A percentile compares a stretch with the other conserved stretches of the same genome.
These are phyloP conservation scores for Spea bombifrons DNA, from an alignment of 2,113 vertebrate species.

Conservation along the genomic window DNA sequence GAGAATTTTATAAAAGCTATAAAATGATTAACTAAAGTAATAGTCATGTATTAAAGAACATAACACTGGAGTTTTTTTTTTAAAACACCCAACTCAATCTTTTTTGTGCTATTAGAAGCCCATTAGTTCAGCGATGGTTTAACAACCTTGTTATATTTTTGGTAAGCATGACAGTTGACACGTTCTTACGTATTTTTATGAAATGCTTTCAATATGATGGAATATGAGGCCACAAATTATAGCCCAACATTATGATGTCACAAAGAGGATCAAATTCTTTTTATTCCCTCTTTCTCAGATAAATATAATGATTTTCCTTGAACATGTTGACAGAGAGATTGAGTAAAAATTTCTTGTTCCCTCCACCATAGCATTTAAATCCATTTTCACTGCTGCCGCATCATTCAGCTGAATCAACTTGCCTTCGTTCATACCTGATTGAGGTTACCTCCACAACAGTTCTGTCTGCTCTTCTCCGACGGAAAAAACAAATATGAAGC, in stretches of 20 bases:
- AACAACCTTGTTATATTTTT: conserved; percentile 5
- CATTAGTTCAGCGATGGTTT: neutral
- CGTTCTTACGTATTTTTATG: neutral
- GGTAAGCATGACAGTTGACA: neutral
- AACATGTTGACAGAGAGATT: conserved; percentile 30
- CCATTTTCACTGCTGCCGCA: conserved; percentile 27
- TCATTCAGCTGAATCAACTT: conserved; percentile 2
- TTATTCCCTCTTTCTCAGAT: neutral
- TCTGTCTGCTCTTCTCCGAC: neutral
- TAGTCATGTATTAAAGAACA: too few relatives aligned
- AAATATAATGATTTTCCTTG: conserved; percentile 38
- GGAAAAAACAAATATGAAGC: neutral
- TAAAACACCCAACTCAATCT: too few relatives aligned
- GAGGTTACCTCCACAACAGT: conserved; percentile 17
- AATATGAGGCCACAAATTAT: neutral
- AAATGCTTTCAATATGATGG: neutral
- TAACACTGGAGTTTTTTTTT: too few relatives aligned
- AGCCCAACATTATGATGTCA: conserved; percentile 10
- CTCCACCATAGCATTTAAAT: conserved; percentile 17
- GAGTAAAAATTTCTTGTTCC: conserved; percentile 5
- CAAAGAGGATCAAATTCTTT: neutral
- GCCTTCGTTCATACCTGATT: conserved; percentile 5
- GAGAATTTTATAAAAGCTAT: too few relatives aligned
- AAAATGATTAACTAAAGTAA: too few relatives aligned
- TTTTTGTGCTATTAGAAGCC: neutral